Base-by-base conservation (phyloP, 2,797 vertebrate species). In the Rhabdomys pumilio region DNA sequence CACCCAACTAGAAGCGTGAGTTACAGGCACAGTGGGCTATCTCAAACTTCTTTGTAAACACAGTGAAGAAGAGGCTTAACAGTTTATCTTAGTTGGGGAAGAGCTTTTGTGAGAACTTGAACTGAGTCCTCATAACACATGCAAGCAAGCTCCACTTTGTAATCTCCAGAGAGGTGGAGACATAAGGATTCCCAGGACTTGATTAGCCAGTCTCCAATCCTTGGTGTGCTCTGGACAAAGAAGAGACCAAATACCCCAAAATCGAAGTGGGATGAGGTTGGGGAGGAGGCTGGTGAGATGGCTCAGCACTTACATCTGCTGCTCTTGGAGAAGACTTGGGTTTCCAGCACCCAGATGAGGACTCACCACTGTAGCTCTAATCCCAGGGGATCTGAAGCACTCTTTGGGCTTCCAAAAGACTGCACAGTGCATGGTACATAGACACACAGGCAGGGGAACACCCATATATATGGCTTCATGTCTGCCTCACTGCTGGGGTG, bases 11-110 rank as follows among this genome's bases (percentile, higher is more conserved):
- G 98, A 99, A 99, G 88, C 99, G 99, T 1, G 99, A 99, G 92
- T 98, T 99, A 98, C 99, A 99, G 97, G 99, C 99, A 3, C 99
- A 99, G 98, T 99, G 99, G 99, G 99, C 99, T 15, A 99, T 97
- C 99, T 99, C 92, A 99, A 99, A 98, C 98, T 99, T 94, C 99
- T 99, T 94, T 99, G 99, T 98, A 99, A 75, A 34, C 53, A 20
- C n/a, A 75, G 47, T 44, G 53, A 75, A 22, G 50, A 41, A 11
- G 14, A 41, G 99, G 98, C 99, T 41, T 10, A 61, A 17, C 10
- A 0, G 41, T 38, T 15, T 20, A 3, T 34, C 87, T 76, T 6
- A 99, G 24, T n/a, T 7, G n/a, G n/a, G 5, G 98, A 99, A 59
- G 53, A 59, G 53, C 24, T 59, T 75, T 10, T 15, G 44, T 11